Evolutionary conservation across 2,113 vertebrate genomes (phyloP), one percentile per base, ranked within the genome.

Genomic region (Garra rufa): DNA sequence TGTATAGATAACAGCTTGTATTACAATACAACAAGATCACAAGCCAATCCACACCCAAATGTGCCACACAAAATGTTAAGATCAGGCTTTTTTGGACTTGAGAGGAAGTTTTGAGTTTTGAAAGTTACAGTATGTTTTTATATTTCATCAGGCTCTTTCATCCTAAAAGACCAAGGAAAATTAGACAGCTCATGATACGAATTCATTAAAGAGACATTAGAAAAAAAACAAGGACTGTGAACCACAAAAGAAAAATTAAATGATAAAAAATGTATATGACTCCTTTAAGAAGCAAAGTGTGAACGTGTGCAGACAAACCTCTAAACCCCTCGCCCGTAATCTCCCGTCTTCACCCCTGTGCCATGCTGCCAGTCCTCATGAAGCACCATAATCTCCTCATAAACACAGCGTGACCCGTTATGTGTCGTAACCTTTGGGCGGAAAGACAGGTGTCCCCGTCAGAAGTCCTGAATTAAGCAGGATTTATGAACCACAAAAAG

Each of bases 361-460:
- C 19, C 19, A 19, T 75, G 28, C 48, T 78, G 76, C 34, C 61
- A 67, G 83, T 34, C 43, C 69, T 15, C 76, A 73, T 50, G 57
- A 61, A 81, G 46, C 44, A 65, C 8, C 28, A 74, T 85, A 85
- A 85, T 81, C 77, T 63, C 44, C 77, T 81, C 43, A 75, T 52
- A 74, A 85, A 75, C 79, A 85, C 76, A 79, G 55, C 41, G 43
- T 73, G 67, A 70, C 65, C 34, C 10, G 19, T 46, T 28, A 30
- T 57, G 38, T 85, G 55, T 80, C 69, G 41, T 38, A 81, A 81
- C 84, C 52, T 73, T 59, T 81, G 77, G n/a, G 41, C 14, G 28
- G 52, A 85, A 75, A 80, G 69, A 61, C 84, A 81, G 77, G 84
- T 85, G 84, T 85, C 77, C 69, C 73, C 15, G 15, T 48, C 57